These are phyloP conservation scores for Chionis minor DNA, from an alignment of 2,113 vertebrate species.

Conservation along the genomic window DNA sequence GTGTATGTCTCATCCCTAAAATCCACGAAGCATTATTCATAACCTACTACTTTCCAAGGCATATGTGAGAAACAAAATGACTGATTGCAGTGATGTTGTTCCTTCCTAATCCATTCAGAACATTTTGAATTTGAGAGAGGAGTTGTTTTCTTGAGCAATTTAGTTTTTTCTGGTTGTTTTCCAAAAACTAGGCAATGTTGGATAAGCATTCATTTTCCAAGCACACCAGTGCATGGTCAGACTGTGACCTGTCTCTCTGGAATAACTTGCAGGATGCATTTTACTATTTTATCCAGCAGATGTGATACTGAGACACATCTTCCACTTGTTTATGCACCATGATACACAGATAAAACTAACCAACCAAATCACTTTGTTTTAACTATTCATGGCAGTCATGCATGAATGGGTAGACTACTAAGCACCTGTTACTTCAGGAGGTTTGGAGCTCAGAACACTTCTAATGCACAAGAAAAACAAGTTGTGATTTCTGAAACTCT, in stretches of 20 bases:
- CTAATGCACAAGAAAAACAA: not conserved
- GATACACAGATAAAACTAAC: not conserved
- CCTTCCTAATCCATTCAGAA: constrained; percentile 44
- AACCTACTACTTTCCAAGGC: constrained; percentile 35
- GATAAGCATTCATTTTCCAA: constrained; percentile 50
- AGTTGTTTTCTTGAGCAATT: constrained; percentile 55
- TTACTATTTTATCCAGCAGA: not conserved
- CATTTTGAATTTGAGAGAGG: constrained; percentile 29
- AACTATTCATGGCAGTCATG: not conserved
- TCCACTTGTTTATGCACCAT: not conserved
- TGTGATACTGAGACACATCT: not conserved
- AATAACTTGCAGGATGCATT: not conserved
- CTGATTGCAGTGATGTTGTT: constrained; percentile 32
- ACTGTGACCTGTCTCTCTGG: constrained; percentile 32
- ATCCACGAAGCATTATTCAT: not conserved
- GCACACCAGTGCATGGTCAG: constrained; percentile 28
- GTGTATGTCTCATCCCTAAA: not conserved
- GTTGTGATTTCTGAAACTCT: not conserved
- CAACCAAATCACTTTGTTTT: not conserved
- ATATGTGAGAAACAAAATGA: constrained; percentile 21
- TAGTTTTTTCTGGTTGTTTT: constrained; percentile 54
- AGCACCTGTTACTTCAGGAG: not conserved
- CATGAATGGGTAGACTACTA: not conserved
- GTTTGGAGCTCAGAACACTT: not conserved
- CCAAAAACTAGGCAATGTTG: constrained; percentile 45